These are phyloP conservation scores for Eremophila alpestris DNA, from an alignment of 2,797 vertebrate species.

Conservation along the genomic window DNA sequence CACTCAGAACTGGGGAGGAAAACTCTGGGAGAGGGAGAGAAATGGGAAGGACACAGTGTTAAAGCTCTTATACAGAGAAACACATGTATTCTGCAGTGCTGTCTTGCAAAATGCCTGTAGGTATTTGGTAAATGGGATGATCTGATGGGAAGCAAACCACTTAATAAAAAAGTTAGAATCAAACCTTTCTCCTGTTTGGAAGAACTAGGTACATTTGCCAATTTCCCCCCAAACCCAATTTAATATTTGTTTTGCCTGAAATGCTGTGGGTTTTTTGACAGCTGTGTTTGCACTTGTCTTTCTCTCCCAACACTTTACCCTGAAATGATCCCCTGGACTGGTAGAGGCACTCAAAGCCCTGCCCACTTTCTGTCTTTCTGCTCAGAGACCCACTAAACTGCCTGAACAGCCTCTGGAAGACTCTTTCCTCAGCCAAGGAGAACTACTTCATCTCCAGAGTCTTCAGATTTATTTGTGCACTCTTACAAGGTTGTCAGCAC, in stretches of 20 bases:
- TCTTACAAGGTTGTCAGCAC: not conserved
- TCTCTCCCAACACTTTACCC: not conserved
- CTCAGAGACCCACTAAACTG: not conserved
- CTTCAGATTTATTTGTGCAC: not conserved
- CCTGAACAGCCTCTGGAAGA: not conserved
- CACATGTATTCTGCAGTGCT: fast-evolving
- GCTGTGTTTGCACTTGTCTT: not conserved
- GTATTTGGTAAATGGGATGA: not conserved
- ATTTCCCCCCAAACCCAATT: fast-evolving
- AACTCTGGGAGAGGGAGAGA: not conserved
- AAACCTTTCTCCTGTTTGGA: not conserved
- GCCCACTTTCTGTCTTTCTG: not conserved
- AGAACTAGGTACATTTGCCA: not conserved
- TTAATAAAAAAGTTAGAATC: not conserved
- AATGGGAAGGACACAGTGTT: not conserved
- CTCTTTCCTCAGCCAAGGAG: not conserved
- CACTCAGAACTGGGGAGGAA: not conserved
- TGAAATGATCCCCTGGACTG: not conserved
- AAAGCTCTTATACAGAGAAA: not conserved
- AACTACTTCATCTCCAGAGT: not conserved
- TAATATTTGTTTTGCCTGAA: not conserved
- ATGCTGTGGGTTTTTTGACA: not conserved
- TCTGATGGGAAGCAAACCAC: not conserved
- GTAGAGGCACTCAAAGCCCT: not conserved
- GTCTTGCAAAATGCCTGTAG: not conserved